Evolutionary conservation across 2,797 vertebrate species (phyloP).

Genomic region (Glossophaga mutica): DNA sequence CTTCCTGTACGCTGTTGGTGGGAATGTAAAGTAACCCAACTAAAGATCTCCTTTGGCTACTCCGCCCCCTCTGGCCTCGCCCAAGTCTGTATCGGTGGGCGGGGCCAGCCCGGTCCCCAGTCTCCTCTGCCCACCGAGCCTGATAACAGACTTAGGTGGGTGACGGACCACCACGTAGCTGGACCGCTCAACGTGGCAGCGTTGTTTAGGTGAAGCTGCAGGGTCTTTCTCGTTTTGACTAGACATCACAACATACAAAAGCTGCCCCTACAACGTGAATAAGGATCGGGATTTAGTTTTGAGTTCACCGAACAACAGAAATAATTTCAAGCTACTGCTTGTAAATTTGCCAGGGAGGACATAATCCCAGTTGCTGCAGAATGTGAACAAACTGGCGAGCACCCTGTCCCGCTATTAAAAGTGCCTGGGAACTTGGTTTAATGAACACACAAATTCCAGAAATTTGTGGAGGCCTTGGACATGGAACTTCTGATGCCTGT

Average conservation of each 20-base stretch:
- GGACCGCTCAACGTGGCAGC: background rate
- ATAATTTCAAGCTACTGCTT: slow-evolving; percentile 92
- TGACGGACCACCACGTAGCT: background rate
- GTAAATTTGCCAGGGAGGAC: slow-evolving; percentile 92
- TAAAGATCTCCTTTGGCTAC: background rate
- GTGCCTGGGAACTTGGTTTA: slow-evolving; percentile 94
- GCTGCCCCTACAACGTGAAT: slow-evolving; percentile 52
- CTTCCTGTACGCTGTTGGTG: background rate
- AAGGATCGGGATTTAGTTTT: slow-evolving; percentile 79
- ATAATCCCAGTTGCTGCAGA: slow-evolving; percentile 88
- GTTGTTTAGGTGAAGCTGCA: background rate
- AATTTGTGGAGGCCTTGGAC: slow-evolving; percentile 91
- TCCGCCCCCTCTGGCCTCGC: background rate
- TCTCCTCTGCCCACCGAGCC: background rate
- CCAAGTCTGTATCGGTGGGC: no score
- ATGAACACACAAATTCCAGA: slow-evolving; percentile 93
- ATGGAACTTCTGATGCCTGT: slow-evolving; percentile 90
- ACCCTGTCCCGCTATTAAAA: slow-evolving; percentile 92
- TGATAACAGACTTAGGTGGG: background rate
- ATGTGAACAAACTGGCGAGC: slow-evolving; percentile 93
- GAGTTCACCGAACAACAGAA: slow-evolving; percentile 92
- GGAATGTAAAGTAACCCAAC: background rate
- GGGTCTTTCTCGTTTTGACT: slow-evolving; percentile 67
- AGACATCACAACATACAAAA: slow-evolving; percentile 76
- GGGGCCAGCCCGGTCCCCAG: no score